phyloP scores from a whole-genome alignment of 2,888 invertebrate genomes.

The Callyntrura guangdongensis region DNA sequence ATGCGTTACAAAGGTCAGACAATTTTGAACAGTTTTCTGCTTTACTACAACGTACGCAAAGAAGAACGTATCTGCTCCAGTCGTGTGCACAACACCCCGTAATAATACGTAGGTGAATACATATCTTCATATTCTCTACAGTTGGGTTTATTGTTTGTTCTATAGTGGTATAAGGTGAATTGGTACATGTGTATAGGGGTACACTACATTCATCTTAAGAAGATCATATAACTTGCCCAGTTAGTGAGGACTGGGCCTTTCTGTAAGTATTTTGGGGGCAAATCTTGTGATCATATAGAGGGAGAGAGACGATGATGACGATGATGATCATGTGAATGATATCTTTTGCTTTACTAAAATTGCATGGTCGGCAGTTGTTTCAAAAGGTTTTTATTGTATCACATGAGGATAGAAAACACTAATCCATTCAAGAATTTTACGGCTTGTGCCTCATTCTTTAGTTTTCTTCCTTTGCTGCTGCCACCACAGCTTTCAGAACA shows the following conservation, averaged over 20 bases:
- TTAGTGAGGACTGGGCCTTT: not conserved
- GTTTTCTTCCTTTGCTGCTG: conserved; percentile 33
- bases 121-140: not conserved
- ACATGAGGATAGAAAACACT: conserved; percentile 71
- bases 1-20: conserved; percentile 27
- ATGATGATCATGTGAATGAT: conserved; percentile 63
- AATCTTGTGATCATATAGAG: conserved; percentile 1
- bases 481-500: not conserved
- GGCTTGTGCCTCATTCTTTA: conserved; percentile 68
- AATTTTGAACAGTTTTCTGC: conserved; percentile 10
- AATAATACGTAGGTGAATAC: not conserved
- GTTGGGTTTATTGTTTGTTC: not conserved
- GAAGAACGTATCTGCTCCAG: conserved; percentile 7
- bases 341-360: conserved; percentile 45
- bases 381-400: conserved; percentile 67
- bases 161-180: not conserved
- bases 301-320: conserved; percentile 35
- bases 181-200: not conserved
- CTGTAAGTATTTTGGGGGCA: conserved; percentile 15
- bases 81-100: not conserved
- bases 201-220: not conserved
- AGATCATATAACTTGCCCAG: not conserved
- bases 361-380: conserved; percentile 70
- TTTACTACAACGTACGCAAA: conserved; percentile 40
- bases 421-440: conserved; percentile 77